Evolutionary conservation across 2,113 vertebrate genomes (phyloP).

Genomic region (Neodon shergylaensis): DNA sequence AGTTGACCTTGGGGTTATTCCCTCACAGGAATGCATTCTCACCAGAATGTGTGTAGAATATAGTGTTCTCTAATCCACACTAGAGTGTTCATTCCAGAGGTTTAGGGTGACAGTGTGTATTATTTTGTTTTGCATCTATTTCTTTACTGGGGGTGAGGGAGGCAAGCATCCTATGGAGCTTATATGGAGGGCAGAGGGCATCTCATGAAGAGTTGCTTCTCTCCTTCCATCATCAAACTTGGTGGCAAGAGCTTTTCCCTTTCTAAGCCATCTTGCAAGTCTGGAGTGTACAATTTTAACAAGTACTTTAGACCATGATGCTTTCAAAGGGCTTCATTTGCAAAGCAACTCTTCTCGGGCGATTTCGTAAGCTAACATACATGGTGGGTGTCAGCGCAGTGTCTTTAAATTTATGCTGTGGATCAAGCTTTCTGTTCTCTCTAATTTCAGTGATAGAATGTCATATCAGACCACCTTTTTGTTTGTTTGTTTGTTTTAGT

Average conservation of each 20-base stretch:
- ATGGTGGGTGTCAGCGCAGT: not conserved
- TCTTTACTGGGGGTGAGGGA: not conserved
- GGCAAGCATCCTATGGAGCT: too few relatives aligned
- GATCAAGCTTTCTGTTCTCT: not conserved
- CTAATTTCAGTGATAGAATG: constrained; percentile 53
- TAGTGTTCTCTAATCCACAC: not conserved
- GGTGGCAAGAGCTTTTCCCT: too few relatives aligned
- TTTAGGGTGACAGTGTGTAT: not conserved
- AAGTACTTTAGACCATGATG: not conserved
- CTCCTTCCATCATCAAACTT: not conserved
- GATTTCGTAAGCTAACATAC: not conserved
- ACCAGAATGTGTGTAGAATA: not conserved
- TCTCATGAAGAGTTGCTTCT: too few relatives aligned
- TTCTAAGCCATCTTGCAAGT: too few relatives aligned
- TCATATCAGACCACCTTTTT: constrained; percentile 31
- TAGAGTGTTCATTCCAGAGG: not conserved
- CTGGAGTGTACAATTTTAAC: not conserved
- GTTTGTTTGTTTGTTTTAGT: not conserved
- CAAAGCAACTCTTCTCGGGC: constrained; percentile 26
- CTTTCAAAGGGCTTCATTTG: not conserved
- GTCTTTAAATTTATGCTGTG: constrained; percentile 12
- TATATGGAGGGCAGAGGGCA: not conserved
- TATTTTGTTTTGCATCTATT: not conserved
- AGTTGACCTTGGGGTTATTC: not conserved
- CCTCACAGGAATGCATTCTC: not conserved